Conservation (phyloP, 2,888 invertebrate species). For the Antheraea assamensis region DNA sequence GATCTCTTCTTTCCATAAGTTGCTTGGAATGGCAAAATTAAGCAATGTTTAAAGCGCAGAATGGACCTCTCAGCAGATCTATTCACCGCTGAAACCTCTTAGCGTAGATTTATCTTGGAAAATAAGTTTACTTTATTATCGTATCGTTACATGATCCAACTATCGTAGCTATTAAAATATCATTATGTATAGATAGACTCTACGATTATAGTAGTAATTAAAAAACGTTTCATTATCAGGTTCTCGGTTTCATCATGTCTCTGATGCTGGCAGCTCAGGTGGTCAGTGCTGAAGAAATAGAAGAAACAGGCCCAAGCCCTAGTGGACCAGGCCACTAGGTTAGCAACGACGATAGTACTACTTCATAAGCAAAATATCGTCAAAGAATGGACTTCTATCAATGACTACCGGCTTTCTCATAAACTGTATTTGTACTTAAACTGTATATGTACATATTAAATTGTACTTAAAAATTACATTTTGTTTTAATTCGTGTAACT, state of each 20-base stretch:
- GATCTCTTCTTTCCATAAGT: too few species aligned
- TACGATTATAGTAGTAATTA: background rate
- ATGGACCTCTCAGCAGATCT: too few species aligned
- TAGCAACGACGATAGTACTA: background rate
- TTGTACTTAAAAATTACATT: too few species aligned
- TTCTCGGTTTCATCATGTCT: slow-evolving; percentile 18
- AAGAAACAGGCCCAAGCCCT: background rate
- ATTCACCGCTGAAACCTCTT: too few species aligned
- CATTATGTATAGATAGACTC: too few species aligned
- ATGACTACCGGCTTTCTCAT: background rate
- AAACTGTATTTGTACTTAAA: background rate
- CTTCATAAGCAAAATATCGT: background rate
- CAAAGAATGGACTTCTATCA: background rate
- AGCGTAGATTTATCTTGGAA: too few species aligned
- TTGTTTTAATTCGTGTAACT: too few species aligned
- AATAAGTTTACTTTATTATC: too few species aligned
- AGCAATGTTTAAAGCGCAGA: too few species aligned
- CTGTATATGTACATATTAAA: too few species aligned
- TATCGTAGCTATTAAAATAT: background rate
- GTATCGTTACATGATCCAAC: too few species aligned
- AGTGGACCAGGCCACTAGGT: background rate
- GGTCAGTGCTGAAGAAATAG: background rate
- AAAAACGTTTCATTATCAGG: background rate
- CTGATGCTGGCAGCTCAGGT: slow-evolving; percentile 16
- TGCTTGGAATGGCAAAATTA: too few species aligned